These are phyloP conservation scores for Azorinus chamasolen DNA, from an alignment of 2,888 invertebrate genomes.

Conservation along the genomic window DNA sequence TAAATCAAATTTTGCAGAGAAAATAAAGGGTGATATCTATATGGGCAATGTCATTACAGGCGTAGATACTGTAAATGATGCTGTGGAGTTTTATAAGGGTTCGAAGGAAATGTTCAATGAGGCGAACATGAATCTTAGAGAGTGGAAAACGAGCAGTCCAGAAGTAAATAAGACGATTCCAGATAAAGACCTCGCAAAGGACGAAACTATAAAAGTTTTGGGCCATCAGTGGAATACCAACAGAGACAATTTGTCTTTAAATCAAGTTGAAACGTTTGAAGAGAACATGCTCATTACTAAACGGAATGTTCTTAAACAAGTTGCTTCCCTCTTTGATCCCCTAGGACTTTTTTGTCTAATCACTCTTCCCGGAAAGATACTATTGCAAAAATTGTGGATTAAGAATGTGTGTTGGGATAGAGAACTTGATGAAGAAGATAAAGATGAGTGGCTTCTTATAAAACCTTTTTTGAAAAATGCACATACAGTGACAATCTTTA, in stretches of 20 bases:
- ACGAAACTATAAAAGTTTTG: too few relatives aligned
- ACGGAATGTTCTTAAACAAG: slow-evolving; percentile 1
- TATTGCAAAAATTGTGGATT: too few relatives aligned
- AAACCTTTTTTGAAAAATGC: too few relatives aligned
- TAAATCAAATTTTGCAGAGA: not conserved
- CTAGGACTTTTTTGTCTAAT: slow-evolving; percentile 25
- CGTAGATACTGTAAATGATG: not conserved
- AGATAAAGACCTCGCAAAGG: slow-evolving; percentile 2
- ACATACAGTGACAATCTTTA: too few relatives aligned
- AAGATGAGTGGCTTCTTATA: too few relatives aligned
- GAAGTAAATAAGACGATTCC: not conserved
- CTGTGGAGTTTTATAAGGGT: slow-evolving; percentile 6
- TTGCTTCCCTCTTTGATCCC: slow-evolving; percentile 24
- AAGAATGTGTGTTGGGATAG: too few relatives aligned
- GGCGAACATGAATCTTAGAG: slow-evolving; percentile 31
- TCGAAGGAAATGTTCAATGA: slow-evolving; percentile 31
- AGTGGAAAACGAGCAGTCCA: slow-evolving; percentile 31
- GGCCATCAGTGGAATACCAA: too few relatives aligned
- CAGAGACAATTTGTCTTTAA: slow-evolving; percentile 7
- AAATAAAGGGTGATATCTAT: slow-evolving; percentile 16
- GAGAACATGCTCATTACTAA: not conserved
- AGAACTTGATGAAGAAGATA: too few relatives aligned
- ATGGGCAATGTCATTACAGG: slow-evolving; percentile 17
- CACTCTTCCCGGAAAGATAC: too few relatives aligned
- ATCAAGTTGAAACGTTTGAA: not conserved